A percentile compares a stretch with the other conserved stretches of the same genome.
Conservation (phyloP, 2,888 invertebrate genomes). For the Yponomeuta plumbellus region DNA sequence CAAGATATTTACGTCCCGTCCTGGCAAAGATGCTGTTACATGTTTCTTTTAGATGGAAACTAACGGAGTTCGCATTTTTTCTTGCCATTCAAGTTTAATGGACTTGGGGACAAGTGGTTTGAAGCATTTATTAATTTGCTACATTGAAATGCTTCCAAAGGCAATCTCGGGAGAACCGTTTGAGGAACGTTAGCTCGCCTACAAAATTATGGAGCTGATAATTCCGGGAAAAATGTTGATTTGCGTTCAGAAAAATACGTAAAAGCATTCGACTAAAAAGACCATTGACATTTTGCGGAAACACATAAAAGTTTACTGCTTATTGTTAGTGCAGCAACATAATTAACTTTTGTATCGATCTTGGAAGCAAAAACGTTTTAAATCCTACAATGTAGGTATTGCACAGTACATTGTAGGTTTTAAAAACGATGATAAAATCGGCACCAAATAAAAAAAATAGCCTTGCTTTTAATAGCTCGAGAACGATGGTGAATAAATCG, state of each 20-base stretch:
- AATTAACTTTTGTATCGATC: background rate
- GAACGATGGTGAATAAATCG: no score
- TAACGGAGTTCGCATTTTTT: background rate
- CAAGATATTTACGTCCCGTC: background rate
- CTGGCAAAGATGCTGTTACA: background rate
- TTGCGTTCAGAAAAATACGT: background rate
- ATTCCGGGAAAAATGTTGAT: background rate
- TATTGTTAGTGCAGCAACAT: background rate
- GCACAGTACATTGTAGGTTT: no score
- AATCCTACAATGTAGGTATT: no score
- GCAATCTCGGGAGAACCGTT: background rate
- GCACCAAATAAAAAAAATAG: no score
- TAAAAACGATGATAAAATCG: no score
- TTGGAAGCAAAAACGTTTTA: background rate
- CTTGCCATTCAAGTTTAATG: constrained; percentile 1
- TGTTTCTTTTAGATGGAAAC: constrained; percentile 1
- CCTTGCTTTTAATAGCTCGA: no score
- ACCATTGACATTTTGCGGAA: background rate
- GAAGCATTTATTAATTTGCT: background rate
- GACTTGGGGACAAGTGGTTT: background rate
- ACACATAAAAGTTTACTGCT: background rate
- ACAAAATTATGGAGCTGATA: background rate
- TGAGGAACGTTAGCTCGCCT: background rate
- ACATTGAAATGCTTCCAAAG: background rate
- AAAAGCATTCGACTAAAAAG: background rate